Base-by-base conservation (phyloP, 2,888 invertebrate species). In the Chorisops tibialis region DNA sequence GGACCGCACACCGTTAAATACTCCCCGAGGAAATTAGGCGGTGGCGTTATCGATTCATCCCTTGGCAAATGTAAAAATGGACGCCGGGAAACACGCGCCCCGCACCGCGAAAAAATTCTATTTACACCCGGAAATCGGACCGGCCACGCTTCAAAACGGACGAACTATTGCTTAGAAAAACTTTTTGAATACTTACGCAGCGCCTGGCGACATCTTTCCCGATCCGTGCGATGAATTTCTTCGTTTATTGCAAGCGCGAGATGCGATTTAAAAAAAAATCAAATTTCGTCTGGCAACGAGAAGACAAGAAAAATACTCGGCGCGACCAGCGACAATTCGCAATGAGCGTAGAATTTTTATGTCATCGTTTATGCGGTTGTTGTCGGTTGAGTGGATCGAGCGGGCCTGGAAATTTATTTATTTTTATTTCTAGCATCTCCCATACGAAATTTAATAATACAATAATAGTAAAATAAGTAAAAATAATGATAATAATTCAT, bases 61-160 rank as follows among this genome's bases (percentile, higher is more conserved):
- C 11, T 45, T n/a, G n/a, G 41, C 18, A 38, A 19, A 21, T 18
- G 74, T 75, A 67, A 68, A 69, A 66, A 68, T 69, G 69, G 69
- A 66, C 68, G 69, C 68, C 68, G 68, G 67, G 61, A 63, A 64
- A 51, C 64, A 70, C 70, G 70, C 70, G 67, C 62, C 56, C 58
- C 41, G 54, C 62, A 51, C 35, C 19, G 14, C 37, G 24, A 18
- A 35, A 16, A 30, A 45, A n/a, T 22, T 12, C 16, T 21, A 52
- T 19, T 37, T 19, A 39, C 50, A 41, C 24, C 22, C 22, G 58
- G 24, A 45, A 6, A 9, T 30, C 3, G 30, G 9, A 30, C 30
- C 30, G 30, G 30, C 2, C 30, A 5, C 30, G 30, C n/a, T n/a
- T n/a, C n/a, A n/a, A n/a, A n/a, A n/a, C n/a, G n/a, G n/a, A n/a